These are phyloP conservation scores for Porites divaricata DNA, from an alignment of 92 coral and sea anemone genomes.

Conservation along the genomic window DNA sequence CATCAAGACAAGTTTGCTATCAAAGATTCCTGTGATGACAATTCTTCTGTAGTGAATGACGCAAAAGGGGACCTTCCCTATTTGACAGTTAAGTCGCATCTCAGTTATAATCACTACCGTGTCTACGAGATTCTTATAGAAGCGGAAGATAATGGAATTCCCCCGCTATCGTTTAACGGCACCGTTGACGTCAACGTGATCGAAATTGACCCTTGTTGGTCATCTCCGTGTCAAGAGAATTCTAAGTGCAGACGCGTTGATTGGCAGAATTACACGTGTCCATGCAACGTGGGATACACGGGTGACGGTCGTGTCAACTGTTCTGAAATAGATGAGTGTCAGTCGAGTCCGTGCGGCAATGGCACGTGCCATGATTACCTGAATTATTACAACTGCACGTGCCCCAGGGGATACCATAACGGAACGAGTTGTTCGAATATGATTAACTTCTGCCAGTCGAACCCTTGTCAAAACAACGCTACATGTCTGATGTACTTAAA, in stretches of 20 bases:
- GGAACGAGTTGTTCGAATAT: conserved; percentile 33
- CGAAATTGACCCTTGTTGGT: conserved; percentile 83
- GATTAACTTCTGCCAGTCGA: conserved; percentile 57
- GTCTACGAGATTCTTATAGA: conserved; percentile 60
- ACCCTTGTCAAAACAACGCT: conserved; percentile 67
- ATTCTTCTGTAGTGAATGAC: conserved; percentile 31
- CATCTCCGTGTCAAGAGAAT: conserved; percentile 70
- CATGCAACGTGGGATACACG: conserved; percentile 77
- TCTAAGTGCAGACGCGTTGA: conserved; percentile 81
- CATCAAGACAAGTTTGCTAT: conserved; percentile 62
- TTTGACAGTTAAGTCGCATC: conserved; percentile 52
- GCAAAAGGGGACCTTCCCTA: conserved; percentile 28
- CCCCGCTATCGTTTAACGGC: conserved; percentile 63
- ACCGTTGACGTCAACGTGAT: conserved; percentile 68
- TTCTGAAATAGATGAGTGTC: conserved; percentile 84
- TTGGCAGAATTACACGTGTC: conserved; percentile 70
- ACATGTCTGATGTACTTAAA: conserved; percentile 35
- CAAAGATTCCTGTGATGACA: conserved; percentile 40
- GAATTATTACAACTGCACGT: conserved; percentile 74
- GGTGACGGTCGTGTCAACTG: conserved; percentile 86
- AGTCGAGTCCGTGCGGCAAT: conserved; percentile 59
- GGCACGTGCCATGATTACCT: conserved; percentile 78
- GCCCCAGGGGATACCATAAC: conserved; percentile 65
- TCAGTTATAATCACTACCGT: conserved; percentile 66
- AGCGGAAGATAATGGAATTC: conserved; percentile 77